Conservation (phyloP, 2,113 vertebrate genomes). For the Clarias magur region DNA sequence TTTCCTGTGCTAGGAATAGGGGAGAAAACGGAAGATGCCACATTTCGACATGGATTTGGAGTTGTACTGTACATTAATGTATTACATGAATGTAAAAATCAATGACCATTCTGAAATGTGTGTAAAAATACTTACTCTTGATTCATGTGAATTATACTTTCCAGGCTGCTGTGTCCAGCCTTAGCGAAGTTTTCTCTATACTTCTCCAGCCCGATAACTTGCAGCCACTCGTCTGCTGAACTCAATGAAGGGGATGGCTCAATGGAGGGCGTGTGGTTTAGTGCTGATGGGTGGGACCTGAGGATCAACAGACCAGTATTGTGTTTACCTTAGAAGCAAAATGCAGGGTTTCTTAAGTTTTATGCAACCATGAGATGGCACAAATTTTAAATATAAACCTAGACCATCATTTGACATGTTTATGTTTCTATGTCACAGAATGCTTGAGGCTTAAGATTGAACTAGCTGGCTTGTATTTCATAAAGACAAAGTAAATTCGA, state of each 20-base stretch:
- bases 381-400: neutral
- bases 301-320: neutral
- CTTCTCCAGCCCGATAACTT: constrained; percentile 49
- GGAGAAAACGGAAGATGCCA: too few relatives aligned
- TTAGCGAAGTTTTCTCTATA: constrained; percentile 51
- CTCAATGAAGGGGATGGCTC: constrained; percentile 30
- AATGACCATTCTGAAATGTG: neutral
- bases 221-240: constrained; percentile 53
- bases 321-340: neutral
- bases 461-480: neutral
- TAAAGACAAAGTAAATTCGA: neutral
- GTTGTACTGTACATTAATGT: neutral
- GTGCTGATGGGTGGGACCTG: constrained; percentile 38
- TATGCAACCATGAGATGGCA: too few relatives aligned
- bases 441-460: neutral
- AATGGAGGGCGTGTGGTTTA: constrained; percentile 36
- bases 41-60: neutral
- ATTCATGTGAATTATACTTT: constrained; percentile 43
- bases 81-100: neutral
- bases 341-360: neutral
- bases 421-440: neutral
- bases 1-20: neutral
- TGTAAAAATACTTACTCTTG: constrained; percentile 50
- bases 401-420: neutral
- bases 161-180: constrained; percentile 34